phyloP scores from a whole-genome alignment of 2,888 invertebrate genomes.

The Alloscopus bannaensis region DNA sequence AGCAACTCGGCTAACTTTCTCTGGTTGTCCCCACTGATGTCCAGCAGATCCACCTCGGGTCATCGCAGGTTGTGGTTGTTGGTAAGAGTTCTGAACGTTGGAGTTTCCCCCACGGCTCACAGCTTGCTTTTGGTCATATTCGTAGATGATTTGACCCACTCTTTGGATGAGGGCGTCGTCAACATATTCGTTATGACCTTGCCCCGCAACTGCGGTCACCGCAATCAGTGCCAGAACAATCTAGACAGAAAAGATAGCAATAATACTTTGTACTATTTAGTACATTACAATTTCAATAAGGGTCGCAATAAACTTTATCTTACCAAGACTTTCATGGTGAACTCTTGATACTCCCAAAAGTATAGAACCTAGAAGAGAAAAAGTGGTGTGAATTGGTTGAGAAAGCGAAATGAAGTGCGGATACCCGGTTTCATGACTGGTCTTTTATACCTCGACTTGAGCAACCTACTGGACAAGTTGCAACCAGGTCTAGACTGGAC shows the following conservation, averaged over 20 bases:
- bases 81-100: not conserved
- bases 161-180: slow-evolving; percentile 43
- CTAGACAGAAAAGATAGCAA: not conserved
- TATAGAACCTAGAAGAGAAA: not conserved
- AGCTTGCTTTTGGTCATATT: slow-evolving; percentile 43
- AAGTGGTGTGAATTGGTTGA: not conserved
- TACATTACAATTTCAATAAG: not conserved
- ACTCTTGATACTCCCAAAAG: not conserved
- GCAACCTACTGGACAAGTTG: not conserved
- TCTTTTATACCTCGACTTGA: not conserved
- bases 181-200: slow-evolving; percentile 47
- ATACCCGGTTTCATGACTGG: not conserved
- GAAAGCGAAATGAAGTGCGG: slow-evolving; percentile 5
- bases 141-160: slow-evolving; percentile 51
- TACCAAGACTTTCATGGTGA: slow-evolving; percentile 48
- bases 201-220: slow-evolving; percentile 22
- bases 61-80: not conserved
- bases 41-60: not conserved
- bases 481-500: no score
- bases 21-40: slow-evolving; percentile 9
- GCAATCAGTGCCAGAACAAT: slow-evolving; percentile 28
- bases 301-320: slow-evolving; percentile 12
- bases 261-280: no score
- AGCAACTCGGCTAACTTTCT: not conserved
- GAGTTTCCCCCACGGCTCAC: not conserved